Conservation (phyloP, 2,797 vertebrate species). For the Spinus pinus region DNA sequence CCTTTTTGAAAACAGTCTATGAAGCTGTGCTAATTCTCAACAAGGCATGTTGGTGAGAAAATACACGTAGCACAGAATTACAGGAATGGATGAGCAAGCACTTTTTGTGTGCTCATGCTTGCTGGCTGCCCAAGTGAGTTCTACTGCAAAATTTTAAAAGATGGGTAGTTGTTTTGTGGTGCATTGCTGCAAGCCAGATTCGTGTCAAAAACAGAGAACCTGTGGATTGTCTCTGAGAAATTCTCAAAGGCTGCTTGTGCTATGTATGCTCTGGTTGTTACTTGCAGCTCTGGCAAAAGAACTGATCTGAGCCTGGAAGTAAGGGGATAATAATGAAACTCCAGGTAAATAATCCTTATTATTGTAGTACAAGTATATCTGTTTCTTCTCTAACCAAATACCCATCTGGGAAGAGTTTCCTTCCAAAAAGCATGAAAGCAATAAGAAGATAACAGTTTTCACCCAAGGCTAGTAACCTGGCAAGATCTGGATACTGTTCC, state of each 20-base stretch:
- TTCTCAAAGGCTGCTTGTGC: neutral
- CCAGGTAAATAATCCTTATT: conserved; percentile 31
- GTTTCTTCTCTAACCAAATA: neutral
- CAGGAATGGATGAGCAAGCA: neutral
- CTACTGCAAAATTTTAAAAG: neutral
- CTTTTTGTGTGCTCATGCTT: neutral
- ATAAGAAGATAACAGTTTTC: conserved; percentile 8
- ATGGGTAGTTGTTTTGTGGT: neutral
- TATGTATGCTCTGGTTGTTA: neutral
- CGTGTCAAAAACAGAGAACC: neutral
- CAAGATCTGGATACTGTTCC: neutral
- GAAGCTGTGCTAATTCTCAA: neutral
- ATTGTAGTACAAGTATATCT: neutral
- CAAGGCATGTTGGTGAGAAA: neutral
- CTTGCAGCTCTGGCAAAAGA: conserved; percentile 12
- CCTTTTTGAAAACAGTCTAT: neutral
- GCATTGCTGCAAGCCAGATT: neutral
- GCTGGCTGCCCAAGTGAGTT: neutral
- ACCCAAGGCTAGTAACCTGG: conserved; percentile 23
- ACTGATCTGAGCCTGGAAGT: neutral
- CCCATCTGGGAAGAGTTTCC: neutral
- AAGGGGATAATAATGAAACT: neutral
- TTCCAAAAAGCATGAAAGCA: neutral
- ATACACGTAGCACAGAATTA: neutral
- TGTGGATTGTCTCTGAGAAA: neutral